Evolutionary conservation across 2,888 invertebrate genomes (phyloP), one percentile per base, ranked within the genome.

Genomic region (Aradus depressus): DNA sequence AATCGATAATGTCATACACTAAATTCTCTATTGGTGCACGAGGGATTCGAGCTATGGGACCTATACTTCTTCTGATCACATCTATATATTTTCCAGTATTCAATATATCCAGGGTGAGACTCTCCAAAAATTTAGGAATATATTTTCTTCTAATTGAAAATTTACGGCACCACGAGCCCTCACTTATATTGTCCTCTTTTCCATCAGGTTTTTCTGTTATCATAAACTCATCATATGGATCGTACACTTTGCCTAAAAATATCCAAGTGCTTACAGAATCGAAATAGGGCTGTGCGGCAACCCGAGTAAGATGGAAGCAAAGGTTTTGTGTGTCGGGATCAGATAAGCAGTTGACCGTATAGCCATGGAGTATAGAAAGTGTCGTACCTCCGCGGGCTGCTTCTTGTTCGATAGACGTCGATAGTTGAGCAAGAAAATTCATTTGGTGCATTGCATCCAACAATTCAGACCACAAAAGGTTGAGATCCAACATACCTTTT

Each of bases 161-260:
- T 58, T 93, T 80, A 66, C 90, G 90, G 66, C 91, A 91, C 96
- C 96, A 96, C 67, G 93, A 95, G 68, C 87, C 89, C 4, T 90
- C 90, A 1, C 23, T 16, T n/a, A n/a, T n/a, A n/a, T n/a, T n/a
- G 18, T 39, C 21, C 37, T 19, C 35, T 21, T 25, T 49, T n/a
- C 35, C 21, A n/a, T 47, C 26, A 3, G 21, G 14, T 32, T 50
- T 54, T 16, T 50, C 44, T 8, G 38, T 16, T 2, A 56, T 44
- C 56, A 56, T 56, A 26, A 56, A 56, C 26, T 91, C 90, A 59
- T 74, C 73, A 63, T 89, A 89, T 0, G 91, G 90, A 70, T 96
- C 96, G 47, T 80, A 76, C 60, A 96, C 91, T 38, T 90, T 81
- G 44, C 96, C 96, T 68, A 87, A 84, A 65, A 90, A 90, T 60